Percentiles rank a stretch among this genome's conserved stretches.
Evolutionary conservation across 2,797 vertebrate genomes (phyloP).

Genomic region (Limnodromus scolopaceus): DNA sequence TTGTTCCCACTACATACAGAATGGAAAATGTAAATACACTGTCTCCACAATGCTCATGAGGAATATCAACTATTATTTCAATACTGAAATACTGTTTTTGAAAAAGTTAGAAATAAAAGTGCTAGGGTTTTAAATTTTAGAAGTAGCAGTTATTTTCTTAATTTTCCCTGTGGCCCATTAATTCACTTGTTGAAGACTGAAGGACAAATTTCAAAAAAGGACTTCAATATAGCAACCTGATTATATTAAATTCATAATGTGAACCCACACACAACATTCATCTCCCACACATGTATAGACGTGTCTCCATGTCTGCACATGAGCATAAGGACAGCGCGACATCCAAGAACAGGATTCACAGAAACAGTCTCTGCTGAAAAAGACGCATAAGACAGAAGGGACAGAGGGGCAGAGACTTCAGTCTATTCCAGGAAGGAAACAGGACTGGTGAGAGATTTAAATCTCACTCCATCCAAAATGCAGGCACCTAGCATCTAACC

Average conservation of each 20-base stretch:
- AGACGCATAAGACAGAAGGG: neutral
- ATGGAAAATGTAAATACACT: neutral
- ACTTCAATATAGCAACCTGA: neutral
- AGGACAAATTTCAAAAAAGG: neutral
- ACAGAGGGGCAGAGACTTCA: neutral
- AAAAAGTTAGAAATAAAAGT: neutral
- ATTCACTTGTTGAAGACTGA: neutral
- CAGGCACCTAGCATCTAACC: neutral
- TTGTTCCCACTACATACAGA: neutral
- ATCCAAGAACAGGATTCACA: neutral
- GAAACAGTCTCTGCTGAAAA: neutral
- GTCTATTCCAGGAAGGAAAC: neutral
- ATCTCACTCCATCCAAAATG: neutral
- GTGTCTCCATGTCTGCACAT: rapidly evolving
- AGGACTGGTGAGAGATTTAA: neutral
- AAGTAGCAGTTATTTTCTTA: neutral
- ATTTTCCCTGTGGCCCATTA: neutral
- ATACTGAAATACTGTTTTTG: neutral
- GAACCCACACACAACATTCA: neutral
- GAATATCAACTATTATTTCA: neutral
- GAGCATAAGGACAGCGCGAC: neutral
- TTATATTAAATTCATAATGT: rapidly evolving
- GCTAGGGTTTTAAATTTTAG: neutral
- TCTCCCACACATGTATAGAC: rapidly evolving
- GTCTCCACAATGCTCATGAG: neutral